phyloP scores from a whole-genome alignment of 2,797 vertebrate species.

The Columba guinea region DNA sequence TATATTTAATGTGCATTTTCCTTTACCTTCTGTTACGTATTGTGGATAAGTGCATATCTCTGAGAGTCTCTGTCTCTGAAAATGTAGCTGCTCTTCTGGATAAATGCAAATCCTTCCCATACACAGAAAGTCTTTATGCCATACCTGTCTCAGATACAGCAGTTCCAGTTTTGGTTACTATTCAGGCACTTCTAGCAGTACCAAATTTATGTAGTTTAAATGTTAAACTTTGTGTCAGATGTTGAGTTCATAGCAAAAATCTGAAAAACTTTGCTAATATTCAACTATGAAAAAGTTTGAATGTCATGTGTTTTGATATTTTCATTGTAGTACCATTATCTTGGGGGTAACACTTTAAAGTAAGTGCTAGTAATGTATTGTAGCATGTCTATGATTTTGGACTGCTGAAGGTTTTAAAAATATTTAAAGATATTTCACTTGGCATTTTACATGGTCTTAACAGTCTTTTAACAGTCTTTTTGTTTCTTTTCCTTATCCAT shows the following conservation, averaged over 20 bases:
- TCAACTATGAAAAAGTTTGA: slow-evolving; percentile 3
- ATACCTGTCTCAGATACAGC: slow-evolving; percentile 21
- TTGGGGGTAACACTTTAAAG: background rate
- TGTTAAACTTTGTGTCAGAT: background rate
- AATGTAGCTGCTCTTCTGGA: slow-evolving; percentile 64
- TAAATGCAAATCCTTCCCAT: slow-evolving; percentile 44
- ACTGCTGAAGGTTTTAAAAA: background rate
- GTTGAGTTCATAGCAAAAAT: background rate
- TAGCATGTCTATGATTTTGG: background rate
- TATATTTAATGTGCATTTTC: slow-evolving; percentile 27
- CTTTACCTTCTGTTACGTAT: slow-evolving; percentile 46
- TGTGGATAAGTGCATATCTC: slow-evolving; percentile 41
- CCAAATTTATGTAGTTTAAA: background rate
- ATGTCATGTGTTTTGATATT: background rate
- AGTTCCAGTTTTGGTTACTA: background rate
- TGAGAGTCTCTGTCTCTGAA: slow-evolving; percentile 54
- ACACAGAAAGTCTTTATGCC: background rate
- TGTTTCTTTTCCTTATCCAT: background rate
- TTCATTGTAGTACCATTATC: slow-evolving; percentile 62
- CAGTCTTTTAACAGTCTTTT: background rate
- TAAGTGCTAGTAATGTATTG: background rate
- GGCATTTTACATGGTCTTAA: background rate
- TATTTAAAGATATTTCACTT: background rate
- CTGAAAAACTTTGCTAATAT: background rate
- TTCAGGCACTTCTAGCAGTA: background rate